phyloP scores from a whole-genome alignment of 2,797 vertebrate species.

The Neopelma chrysocephalum region DNA sequence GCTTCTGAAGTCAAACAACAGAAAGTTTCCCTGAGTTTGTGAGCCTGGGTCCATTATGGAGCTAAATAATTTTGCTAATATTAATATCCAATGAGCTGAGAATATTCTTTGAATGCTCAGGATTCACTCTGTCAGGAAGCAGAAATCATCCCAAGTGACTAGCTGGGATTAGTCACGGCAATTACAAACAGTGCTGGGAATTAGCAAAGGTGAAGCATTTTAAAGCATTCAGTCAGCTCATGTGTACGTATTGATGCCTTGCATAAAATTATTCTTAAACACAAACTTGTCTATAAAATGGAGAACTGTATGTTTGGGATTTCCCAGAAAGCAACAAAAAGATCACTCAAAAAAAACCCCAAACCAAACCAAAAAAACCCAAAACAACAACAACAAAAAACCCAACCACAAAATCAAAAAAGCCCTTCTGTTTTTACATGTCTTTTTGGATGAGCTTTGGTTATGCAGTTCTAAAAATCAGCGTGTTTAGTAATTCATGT shows the following conservation, averaged over 20 bases:
- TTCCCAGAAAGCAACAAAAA: not conserved
- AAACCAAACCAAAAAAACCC: too few species aligned
- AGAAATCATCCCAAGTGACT: conserved; percentile 37
- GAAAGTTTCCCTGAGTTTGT: not conserved
- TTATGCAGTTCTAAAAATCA: not conserved
- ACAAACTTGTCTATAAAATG: not conserved
- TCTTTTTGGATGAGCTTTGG: not conserved
- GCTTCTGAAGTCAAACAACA: not conserved
- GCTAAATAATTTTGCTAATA: not conserved
- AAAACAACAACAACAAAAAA: not conserved
- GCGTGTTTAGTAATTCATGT: not conserved
- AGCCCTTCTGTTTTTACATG: not conserved
- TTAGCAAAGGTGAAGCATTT: conserved; percentile 35
- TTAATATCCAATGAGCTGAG: not conserved
- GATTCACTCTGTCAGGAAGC: not conserved
- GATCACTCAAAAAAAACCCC: not conserved
- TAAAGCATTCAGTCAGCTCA: not conserved
- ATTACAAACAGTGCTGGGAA: not conserved
- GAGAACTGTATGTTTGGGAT: not conserved
- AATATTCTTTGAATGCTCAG: not conserved
- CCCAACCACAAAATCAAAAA: not conserved
- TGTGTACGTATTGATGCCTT: not conserved
- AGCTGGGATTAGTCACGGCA: conserved; percentile 19
- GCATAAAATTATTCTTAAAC: not conserved
- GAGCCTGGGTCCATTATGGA: not conserved